phyloP scores from a whole-genome alignment of 2,113 vertebrate species.

The Octodon degus region DNA sequence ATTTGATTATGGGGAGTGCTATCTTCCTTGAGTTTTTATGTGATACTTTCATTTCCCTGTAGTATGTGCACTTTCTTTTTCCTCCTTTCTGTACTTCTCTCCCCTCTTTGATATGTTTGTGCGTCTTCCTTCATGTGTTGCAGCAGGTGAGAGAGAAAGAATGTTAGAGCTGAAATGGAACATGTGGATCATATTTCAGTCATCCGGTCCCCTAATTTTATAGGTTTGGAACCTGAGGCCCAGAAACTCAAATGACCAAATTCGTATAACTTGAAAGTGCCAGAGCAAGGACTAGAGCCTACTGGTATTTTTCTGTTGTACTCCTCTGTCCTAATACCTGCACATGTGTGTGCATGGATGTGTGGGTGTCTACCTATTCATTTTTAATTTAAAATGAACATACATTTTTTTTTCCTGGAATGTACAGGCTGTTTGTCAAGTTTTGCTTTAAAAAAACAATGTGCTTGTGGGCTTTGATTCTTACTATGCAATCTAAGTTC shows the following conservation, averaged over 20 bases:
- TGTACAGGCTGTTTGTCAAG: constrained; percentile 39
- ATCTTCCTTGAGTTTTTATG: constrained; percentile 33
- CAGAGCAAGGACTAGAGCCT: constrained; percentile 17
- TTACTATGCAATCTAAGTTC: constrained; percentile 32
- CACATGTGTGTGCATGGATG: background rate
- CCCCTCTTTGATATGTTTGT: background rate
- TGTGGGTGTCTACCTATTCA: background rate
- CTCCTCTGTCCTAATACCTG: background rate
- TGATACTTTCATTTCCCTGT: constrained; percentile 18
- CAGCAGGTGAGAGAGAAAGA: background rate
- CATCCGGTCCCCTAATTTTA: constrained; percentile 50
- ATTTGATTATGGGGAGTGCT: background rate
- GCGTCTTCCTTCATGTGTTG: background rate
- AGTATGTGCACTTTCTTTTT: constrained; percentile 18
- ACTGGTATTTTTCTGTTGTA: background rate
- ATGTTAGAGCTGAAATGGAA: constrained; percentile 41
- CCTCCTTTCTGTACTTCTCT: background rate
- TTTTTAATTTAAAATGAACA: constrained; percentile 53
- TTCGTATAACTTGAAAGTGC: constrained; percentile 41
- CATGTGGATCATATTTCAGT: background rate
- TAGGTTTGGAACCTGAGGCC: constrained; percentile 59
- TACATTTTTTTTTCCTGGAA: constrained; percentile 48
- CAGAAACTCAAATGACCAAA: constrained; percentile 54
- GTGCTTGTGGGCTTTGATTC: background rate
- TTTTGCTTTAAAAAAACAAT: constrained; percentile 39